phyloP scores from a whole-genome alignment of 2,888 invertebrate genomes.

The Synergus laeviventris region DNA sequence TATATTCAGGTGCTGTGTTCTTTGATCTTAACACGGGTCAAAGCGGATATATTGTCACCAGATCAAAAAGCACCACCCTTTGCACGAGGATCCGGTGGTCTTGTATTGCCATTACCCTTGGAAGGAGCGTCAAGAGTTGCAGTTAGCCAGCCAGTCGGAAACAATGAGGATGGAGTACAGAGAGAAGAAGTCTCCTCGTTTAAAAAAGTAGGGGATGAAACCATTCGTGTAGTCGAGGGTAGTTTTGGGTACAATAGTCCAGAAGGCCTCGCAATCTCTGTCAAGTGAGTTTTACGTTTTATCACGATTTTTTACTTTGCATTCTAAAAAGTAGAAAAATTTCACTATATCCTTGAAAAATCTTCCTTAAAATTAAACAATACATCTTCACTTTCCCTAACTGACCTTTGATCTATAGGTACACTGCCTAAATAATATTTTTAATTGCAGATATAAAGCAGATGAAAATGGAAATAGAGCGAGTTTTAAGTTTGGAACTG shows the following conservation, averaged over 20 bases:
- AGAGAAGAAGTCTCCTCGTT: constrained; percentile 65
- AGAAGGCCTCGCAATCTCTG: constrained; percentile 71
- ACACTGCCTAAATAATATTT: background rate
- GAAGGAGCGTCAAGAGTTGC: constrained; percentile 41
- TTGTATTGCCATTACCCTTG: constrained; percentile 63
- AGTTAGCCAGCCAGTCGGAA: constrained; percentile 39
- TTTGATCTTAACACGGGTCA: constrained; percentile 43
- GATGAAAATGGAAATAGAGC: constrained; percentile 73
- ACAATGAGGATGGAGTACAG: constrained; percentile 61
- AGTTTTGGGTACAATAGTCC: constrained; percentile 70
- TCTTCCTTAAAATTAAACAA: too few species aligned
- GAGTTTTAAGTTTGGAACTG: constrained; percentile 70
- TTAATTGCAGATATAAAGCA: constrained; percentile 67
- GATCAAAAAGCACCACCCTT: constrained; percentile 68
- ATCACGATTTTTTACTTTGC: background rate
- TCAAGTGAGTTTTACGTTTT: constrained; percentile 64
- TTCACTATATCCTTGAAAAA: too few species aligned
- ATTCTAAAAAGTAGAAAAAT: too few species aligned
- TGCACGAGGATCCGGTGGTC: constrained; percentile 69
- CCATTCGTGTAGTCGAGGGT: constrained; percentile 68
- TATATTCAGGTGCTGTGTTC: constrained; percentile 40
- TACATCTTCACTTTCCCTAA: too few species aligned
- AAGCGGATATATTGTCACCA: constrained; percentile 65
- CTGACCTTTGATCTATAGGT: too few species aligned
- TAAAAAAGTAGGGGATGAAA: constrained; percentile 68